phyloP scores from a whole-genome alignment of 2,113 vertebrate genomes.

The Trichechus manatus region DNA sequence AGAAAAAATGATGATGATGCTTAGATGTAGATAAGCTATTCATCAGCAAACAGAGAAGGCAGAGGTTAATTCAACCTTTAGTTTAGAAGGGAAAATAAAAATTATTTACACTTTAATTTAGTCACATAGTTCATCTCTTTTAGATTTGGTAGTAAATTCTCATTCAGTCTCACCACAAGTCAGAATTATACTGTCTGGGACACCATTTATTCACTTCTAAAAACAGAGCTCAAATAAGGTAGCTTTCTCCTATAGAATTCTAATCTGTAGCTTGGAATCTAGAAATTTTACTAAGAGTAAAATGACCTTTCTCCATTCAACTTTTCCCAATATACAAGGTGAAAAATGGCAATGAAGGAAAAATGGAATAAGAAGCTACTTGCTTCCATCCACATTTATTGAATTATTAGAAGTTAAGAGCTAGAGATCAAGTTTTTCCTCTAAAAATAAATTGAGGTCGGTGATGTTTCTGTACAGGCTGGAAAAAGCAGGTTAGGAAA shows the following conservation, averaged over 20 bases:
- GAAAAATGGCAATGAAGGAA: background rate
- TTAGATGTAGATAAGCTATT: background rate
- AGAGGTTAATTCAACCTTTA: constrained; percentile 62
- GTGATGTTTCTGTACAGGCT: background rate
- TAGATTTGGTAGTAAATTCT: constrained; percentile 9
- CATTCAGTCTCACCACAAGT: background rate
- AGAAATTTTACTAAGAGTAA: background rate
- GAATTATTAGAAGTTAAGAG: background rate
- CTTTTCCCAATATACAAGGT: background rate
- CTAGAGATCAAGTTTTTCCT: background rate
- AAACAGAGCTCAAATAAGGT: background rate
- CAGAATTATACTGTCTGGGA: background rate
- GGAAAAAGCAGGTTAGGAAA: background rate
- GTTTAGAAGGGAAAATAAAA: constrained; percentile 21
- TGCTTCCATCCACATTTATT: background rate
- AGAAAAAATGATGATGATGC: background rate
- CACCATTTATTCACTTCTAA: background rate
- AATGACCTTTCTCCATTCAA: background rate
- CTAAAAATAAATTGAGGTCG: background rate
- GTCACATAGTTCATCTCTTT: background rate
- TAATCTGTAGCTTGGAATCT: background rate
- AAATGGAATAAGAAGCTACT: background rate
- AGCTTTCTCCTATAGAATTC: background rate
- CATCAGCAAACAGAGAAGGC: constrained; percentile 22
- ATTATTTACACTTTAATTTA: constrained; percentile 60